Base-by-base conservation (phyloP, 2,888 invertebrate species). In the Ceratothoa steindachneri region DNA sequence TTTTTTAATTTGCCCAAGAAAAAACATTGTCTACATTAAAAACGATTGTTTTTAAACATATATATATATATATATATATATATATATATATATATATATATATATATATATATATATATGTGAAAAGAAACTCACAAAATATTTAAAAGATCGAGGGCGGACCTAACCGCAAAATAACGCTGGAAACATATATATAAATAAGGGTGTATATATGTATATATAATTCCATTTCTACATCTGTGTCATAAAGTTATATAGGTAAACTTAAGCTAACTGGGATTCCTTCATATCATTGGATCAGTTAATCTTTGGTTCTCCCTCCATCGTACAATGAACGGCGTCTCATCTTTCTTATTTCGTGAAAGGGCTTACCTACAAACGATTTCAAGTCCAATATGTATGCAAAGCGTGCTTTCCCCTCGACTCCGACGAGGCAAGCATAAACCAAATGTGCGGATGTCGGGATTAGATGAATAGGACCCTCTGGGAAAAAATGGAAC, bases 381-480 rank as follows among this genome's bases (percentile, higher is more conserved):
- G 60, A 60, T 60, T 60, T 60, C 60, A 60, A 60, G 22, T 60
- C 24, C 60, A 60, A 60, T 60, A 60, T 60, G 60, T 60, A 60
- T 60, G 60, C 60, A 60, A 60, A 60, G 60, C 60, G 41, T 9
- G 41, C 41, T 41, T 41, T 60, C 27, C 60, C 60, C 60, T 60
- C 24, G 19, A 60, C 60, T 60, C 60, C 60, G 60, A 12, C 27
- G 60, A 60, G 60, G 24, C 60, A 60, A 12, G 22, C 19, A 60
- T 60, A 60, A 60, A 60, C 60, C 60, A 60, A 60, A 60, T 60
- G 60, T 60, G 60, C 27, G 60, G 60, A 60, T 60, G 60, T 60
- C 19, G n/a, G 60, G 60, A 60, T 60, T 60, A 60, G 60, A 24
- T 7, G 60, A 60, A 60, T 24, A n/a, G 27, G 60, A 24, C 22